Base-by-base conservation (phyloP, 2,113 vertebrate species). In the Heterotis niloticus region DNA sequence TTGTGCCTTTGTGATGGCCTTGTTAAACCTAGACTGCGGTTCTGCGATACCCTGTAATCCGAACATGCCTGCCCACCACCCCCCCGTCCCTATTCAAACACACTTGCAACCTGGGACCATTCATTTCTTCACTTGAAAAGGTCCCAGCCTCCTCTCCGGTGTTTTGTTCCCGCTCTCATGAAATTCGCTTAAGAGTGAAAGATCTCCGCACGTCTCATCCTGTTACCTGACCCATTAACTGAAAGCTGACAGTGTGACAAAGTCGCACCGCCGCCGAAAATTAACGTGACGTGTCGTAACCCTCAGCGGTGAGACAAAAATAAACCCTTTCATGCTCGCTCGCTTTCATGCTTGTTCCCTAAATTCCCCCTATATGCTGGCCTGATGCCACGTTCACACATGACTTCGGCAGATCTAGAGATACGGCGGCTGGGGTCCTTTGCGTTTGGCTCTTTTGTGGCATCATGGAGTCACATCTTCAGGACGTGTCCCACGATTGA, bases 51-150 rank as follows among this genome's bases (percentile, higher is more conserved):
- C 26, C 26, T 75, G 73, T 29, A 62, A 83, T 81, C 72, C 64
- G 82, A 83, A 65, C 44, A 79, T 79, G 70, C 10, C 74, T 62
- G 26, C 72, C 74, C 56, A 29, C 60, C 28, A 52, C 56, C 34
- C 34, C 34, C 34, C 34, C 2, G 34, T 44, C 34, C 71, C 28
- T 64, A 80, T 70, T 78, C 60, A 72, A 62, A 62, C 73, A 14
- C 72, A 56, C 72, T 74, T 74, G 69, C 51, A 72, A 72, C 69
- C 69, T 72, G 29, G 69, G 57, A 29, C 74, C 59, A 75, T 75
- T 75, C 74, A 75, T 64, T 79, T 79, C 68, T 64, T 64, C 64
- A 57, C 69, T 79, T 79, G 60, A 82, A 78, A 79, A 79, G 70
- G 64, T 52, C 60, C 62, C 78, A 60, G 28, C 34, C 34, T 51